phyloP scores from a whole-genome alignment of 2,888 invertebrate genomes.

The Parelbella ahira region DNA sequence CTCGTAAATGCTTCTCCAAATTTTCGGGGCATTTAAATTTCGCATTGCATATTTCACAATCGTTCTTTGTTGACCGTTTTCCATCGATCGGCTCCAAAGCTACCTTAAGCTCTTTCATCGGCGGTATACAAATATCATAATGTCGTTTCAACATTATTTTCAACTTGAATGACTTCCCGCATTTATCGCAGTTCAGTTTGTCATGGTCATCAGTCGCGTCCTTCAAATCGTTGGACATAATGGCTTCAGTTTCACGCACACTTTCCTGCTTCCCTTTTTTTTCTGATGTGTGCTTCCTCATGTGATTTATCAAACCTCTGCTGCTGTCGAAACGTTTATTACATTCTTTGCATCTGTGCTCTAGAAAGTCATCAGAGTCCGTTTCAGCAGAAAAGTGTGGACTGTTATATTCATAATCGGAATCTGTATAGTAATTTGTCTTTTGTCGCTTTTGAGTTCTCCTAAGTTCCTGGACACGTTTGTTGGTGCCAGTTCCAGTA shows the following conservation, averaged over 20 bases:
- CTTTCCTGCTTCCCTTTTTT: conserved; percentile 15
- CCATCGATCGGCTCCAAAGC: conserved; percentile 60
- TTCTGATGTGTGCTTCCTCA: conserved; percentile 41
- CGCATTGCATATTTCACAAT: conserved; percentile 57
- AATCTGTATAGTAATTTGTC: conserved; percentile 37
- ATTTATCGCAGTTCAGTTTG: conserved; percentile 57
- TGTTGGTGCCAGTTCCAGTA: conserved; percentile 45
- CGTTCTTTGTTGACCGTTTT: conserved; percentile 33
- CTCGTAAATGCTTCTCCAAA: conserved; percentile 61
- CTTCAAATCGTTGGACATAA: conserved; percentile 9
- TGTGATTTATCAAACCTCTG: conserved; percentile 45
- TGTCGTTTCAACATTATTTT: conserved; percentile 75
- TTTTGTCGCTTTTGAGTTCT: conserved; percentile 44
- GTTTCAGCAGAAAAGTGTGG: conserved; percentile 53
- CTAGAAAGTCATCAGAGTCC: conserved; percentile 62
- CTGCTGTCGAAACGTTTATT: conserved; percentile 44
- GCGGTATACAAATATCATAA: conserved; percentile 49
- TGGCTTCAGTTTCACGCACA: conserved; percentile 2
- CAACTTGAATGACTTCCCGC: conserved; percentile 65
- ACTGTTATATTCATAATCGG: conserved; percentile 62
- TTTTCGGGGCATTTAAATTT: conserved; percentile 61
- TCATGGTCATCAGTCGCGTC: conserved; percentile 52
- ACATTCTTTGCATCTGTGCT: conserved; percentile 53
- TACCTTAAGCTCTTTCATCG: conserved; percentile 56
- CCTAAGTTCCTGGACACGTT: conserved; percentile 52